These are phyloP conservation scores for Carassius carassius DNA, from an alignment of 2,113 vertebrate genomes.

Conservation along the genomic window DNA sequence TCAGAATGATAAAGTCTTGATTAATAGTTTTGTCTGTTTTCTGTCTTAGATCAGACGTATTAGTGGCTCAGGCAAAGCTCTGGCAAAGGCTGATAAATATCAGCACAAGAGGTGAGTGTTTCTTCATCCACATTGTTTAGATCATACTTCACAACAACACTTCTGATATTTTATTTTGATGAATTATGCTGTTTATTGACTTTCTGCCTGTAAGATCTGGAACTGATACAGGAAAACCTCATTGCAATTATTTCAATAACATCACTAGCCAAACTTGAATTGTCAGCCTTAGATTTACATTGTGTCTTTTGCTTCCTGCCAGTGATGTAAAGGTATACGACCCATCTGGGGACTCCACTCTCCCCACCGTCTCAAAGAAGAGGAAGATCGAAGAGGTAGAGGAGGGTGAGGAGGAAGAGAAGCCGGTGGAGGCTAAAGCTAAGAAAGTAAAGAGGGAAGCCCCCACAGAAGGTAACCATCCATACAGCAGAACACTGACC, in stretches of 20 bases:
- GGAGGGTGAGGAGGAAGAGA: conserved; percentile 72
- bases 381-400: conserved; percentile 88
- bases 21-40: not conserved
- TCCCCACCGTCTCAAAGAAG: conserved; percentile 88
- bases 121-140: not conserved
- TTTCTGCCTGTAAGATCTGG: not conserved
- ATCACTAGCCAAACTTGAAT: not conserved
- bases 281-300: not conserved
- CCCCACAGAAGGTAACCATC: conserved; percentile 60
- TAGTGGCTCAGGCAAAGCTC: conserved; percentile 93
- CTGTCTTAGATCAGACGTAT: conserved; percentile 85
- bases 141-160: not conserved
- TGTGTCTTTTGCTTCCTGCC: conserved; percentile 32
- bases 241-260: not conserved
- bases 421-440: conserved; percentile 68
- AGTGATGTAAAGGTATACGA: conserved; percentile 91
- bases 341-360: conserved; percentile 90
- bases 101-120: conserved; percentile 90
- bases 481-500: not conserved
- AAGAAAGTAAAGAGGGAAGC: conserved; percentile 85
- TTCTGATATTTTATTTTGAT: not conserved
- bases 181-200: not conserved
- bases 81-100: conserved; percentile 93
- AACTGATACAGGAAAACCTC: not conserved
- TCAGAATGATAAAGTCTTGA: no score